phyloP scores from a whole-genome alignment of 2,888 invertebrate species.

The Muschampia plurimacula region DNA sequence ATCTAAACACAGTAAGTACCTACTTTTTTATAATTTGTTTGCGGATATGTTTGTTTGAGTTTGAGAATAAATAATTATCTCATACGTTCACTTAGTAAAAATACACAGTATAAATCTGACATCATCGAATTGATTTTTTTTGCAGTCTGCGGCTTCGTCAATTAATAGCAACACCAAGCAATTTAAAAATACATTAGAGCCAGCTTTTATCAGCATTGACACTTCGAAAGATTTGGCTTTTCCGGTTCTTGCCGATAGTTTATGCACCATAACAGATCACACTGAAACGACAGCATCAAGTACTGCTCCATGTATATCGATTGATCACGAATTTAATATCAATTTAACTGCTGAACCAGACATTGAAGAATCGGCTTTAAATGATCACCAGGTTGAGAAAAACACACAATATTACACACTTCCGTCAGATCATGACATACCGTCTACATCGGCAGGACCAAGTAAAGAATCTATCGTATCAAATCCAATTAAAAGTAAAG shows the following conservation, averaged over 20 bases:
- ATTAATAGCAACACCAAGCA: background rate
- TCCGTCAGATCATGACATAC: constrained; percentile 30
- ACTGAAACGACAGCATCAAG: constrained; percentile 23
- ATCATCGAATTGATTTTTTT: background rate
- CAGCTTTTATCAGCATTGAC: constrained; percentile 7
- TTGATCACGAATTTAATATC: constrained; percentile 21
- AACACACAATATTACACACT: constrained; percentile 27
- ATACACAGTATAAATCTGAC: constrained; percentile 6
- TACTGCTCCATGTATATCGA: constrained; percentile 5
- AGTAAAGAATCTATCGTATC: constrained; percentile 23
- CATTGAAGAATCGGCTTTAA: constrained; percentile 25
- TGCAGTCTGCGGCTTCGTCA: background rate
- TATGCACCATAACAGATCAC: constrained; percentile 28
- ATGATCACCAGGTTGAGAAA: constrained; percentile 29
- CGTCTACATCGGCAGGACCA: constrained; percentile 30
- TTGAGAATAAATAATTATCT: too few species aligned
- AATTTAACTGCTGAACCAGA: constrained; percentile 24
- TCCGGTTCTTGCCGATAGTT: constrained; percentile 5
- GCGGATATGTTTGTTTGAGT: background rate
- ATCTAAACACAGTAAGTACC: constrained; percentile 12
- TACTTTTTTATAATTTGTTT: constrained; percentile 4
- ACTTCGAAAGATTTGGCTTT: constrained; percentile 8
- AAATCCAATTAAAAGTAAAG: constrained; percentile 34
- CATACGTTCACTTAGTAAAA: background rate
- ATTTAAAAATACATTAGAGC: background rate